These are phyloP conservation scores for Stramonita haemastoma DNA, from an alignment of 2,888 invertebrate genomes.

Conservation along the genomic window DNA sequence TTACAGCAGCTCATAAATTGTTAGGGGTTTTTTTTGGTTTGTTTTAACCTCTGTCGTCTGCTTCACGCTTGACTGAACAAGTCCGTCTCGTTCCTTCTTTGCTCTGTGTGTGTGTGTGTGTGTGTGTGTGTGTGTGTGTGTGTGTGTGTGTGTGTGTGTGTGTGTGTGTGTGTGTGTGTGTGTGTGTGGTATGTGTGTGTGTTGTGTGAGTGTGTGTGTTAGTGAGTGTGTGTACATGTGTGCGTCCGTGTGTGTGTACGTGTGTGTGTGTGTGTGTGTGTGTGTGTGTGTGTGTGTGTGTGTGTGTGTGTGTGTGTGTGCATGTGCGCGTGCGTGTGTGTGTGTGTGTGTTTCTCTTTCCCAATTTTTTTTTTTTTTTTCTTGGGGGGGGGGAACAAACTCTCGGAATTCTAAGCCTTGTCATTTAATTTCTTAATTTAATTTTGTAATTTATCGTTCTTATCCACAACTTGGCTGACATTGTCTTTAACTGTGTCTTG, in stretches of 20 bases:
- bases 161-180: background rate
- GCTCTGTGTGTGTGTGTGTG: background rate
- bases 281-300: constrained; percentile 6
- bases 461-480: too few species aligned
- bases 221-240: constrained; percentile 20
- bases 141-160: background rate
- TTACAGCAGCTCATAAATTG: too few species aligned
- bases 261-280: constrained; percentile 5
- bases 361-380: too few species aligned
- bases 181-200: too few species aligned
- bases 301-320: constrained; percentile 14
- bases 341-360: background rate
- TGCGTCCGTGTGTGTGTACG: background rate
- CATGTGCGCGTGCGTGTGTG: constrained; percentile 21
- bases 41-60: too few species aligned
- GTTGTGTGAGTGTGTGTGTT: constrained; percentile 29
- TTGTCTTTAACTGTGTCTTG: too few species aligned
- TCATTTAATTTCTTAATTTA: too few species aligned
- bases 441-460: too few species aligned
- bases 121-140: background rate
- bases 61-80: too few species aligned
- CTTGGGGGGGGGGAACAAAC: too few species aligned
- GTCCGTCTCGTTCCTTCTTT: background rate
- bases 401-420: too few species aligned
- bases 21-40: too few species aligned